These are phyloP conservation scores for Epinephelus lanceolatus DNA, from an alignment of 2,113 vertebrate genomes.

Conservation along the genomic window DNA sequence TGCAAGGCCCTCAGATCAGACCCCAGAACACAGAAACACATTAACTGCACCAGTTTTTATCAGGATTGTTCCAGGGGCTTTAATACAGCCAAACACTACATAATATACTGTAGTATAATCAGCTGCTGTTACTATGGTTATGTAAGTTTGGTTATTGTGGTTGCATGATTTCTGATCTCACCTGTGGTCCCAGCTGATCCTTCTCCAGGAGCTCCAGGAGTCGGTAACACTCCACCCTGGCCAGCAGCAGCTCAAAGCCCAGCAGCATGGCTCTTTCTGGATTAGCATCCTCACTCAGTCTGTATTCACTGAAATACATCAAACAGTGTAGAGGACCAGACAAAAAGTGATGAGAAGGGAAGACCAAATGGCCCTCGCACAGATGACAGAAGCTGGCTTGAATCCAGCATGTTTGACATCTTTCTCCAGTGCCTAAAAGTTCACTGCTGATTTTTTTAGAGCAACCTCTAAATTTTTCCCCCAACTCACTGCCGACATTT, in stretches of 20 bases:
- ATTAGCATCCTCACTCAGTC: constrained; percentile 77
- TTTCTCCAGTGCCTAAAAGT: not conserved
- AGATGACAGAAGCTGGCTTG: not conserved
- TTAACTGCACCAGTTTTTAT: too few relatives aligned
- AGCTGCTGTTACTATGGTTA: not conserved
- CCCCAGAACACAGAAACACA: too few relatives aligned
- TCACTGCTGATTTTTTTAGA: too few relatives aligned
- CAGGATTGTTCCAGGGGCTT: not conserved
- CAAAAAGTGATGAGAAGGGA: not conserved
- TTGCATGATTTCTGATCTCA: not conserved
- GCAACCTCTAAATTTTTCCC: too few relatives aligned
- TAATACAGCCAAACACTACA: not conserved
- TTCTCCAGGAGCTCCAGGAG: constrained; percentile 81
- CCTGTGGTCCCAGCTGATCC: constrained; percentile 53
- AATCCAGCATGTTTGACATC: not conserved
- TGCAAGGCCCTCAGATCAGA: too few relatives aligned
- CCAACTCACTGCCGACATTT: not conserved
- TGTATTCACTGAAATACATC: constrained; percentile 80
- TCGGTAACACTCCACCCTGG: constrained; percentile 83
- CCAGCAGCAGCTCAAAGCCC: constrained; percentile 90
- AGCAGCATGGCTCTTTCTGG: constrained; percentile 78
- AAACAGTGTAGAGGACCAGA: not conserved
- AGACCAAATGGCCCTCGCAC: not conserved
- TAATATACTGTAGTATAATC: not conserved
- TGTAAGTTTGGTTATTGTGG: too few relatives aligned